Conservation (phyloP, 2,113 vertebrate genomes). For the Scartelaos histophorus region DNA sequence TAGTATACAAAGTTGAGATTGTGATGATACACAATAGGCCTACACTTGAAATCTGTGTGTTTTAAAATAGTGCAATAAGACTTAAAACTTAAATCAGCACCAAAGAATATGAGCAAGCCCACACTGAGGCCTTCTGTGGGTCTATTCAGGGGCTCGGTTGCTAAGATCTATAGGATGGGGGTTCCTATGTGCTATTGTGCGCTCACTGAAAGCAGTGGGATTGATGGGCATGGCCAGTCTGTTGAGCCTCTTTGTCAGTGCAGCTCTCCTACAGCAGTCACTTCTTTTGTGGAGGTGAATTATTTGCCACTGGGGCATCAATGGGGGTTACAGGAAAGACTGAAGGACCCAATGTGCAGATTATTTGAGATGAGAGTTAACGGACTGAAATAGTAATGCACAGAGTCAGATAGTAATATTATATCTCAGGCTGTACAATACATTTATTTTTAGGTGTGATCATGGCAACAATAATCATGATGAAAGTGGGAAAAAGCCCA, state of each 20-base stretch:
- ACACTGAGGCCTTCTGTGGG: slow-evolving; percentile 31
- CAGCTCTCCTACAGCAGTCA: slow-evolving; percentile 58
- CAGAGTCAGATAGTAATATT: slow-evolving; percentile 15
- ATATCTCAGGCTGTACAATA: not conserved
- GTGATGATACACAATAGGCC: not conserved
- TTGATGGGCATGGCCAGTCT: slow-evolving; percentile 71
- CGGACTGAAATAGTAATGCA: slow-evolving; percentile 19
- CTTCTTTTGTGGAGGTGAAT: slow-evolving; percentile 72
- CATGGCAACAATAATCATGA: too few relatives aligned
- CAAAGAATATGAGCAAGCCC: slow-evolving; percentile 28
- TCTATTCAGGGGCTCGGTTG: slow-evolving; percentile 62
- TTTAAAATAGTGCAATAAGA: not conserved
- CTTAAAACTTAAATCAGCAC: not conserved
- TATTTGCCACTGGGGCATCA: slow-evolving; percentile 71
- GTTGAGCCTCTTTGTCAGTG: slow-evolving; percentile 54
- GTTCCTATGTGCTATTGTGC: slow-evolving; percentile 52
- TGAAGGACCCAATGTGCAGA: slow-evolving; percentile 45
- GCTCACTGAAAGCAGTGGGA: slow-evolving; percentile 59
- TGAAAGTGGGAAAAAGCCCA: not conserved
- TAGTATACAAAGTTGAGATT: not conserved
- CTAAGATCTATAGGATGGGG: slow-evolving; percentile 64
- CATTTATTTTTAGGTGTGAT: not conserved
- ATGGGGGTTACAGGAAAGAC: slow-evolving; percentile 60
- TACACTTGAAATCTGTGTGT: not conserved
- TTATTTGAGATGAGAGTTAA: slow-evolving; percentile 28